Conservation (phyloP, 2,113 vertebrate species). For the Cryptomyrus ogoouensis region DNA sequence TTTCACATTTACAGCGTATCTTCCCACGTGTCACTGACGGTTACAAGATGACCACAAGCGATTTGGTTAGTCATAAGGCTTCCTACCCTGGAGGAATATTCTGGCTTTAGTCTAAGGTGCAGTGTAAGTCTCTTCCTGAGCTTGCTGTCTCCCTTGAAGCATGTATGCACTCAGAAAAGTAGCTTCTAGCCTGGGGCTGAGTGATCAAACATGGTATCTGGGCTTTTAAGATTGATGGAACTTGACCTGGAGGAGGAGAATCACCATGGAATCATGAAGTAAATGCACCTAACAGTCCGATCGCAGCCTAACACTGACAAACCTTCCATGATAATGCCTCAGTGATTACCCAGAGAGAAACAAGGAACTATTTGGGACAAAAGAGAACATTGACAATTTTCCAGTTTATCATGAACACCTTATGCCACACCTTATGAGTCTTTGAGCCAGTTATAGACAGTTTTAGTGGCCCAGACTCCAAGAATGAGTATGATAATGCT, state of each 20-base stretch:
- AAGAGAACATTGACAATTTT: not conserved
- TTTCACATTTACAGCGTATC: not conserved
- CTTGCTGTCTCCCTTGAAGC: not conserved
- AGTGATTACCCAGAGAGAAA: not conserved
- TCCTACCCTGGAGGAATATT: not conserved
- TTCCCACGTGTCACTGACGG: not conserved
- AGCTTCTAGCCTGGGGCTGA: not conserved
- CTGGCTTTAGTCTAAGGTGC: not conserved
- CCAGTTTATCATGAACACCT: not conserved
- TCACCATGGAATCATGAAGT: not conserved
- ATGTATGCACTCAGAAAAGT: not conserved
- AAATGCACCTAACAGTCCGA: not conserved
- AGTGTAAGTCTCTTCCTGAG: not conserved
- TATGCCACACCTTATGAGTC: not conserved
- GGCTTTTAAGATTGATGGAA: conserved; percentile 12
- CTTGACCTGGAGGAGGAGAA: not conserved
- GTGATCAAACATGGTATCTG: not conserved
- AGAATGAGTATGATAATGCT: not conserved
- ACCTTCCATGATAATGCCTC: not conserved
- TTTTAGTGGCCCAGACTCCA: not conserved
- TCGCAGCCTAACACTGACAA: not conserved
- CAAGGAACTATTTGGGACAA: not conserved
- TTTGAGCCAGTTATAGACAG: not conserved
- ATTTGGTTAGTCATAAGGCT: not conserved
- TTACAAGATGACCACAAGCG: conserved; percentile 15